These are phyloP conservation scores for Amia ocellicauda DNA, from an alignment of 2,113 vertebrate species.

Conservation along the genomic window DNA sequence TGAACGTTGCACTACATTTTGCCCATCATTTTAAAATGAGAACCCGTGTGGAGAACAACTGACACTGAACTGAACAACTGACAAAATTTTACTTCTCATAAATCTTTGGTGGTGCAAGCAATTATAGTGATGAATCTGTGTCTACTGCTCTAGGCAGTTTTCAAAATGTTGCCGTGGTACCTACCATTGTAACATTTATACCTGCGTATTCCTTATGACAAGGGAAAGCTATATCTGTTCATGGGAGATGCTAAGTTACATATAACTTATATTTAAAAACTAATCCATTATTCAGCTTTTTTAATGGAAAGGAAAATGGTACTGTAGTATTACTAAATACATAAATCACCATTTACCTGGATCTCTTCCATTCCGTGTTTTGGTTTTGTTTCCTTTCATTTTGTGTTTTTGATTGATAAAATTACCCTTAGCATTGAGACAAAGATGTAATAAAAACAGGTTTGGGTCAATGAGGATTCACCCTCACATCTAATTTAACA, in stretches of 20 bases:
- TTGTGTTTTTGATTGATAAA: too few species aligned
- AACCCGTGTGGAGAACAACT: too few species aligned
- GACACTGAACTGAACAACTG: conserved; percentile 10
- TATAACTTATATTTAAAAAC: conserved; percentile 43
- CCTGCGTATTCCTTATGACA: conserved; percentile 40
- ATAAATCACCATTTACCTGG: too few species aligned
- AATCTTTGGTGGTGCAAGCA: conserved; percentile 43
- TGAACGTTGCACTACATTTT: too few species aligned
- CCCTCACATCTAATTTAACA: conserved; percentile 53
- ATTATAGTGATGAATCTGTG: conserved; percentile 44
- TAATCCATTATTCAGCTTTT: conserved; percentile 34
- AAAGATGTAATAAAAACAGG: conserved; percentile 32
- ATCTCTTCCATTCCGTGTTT: too few species aligned
- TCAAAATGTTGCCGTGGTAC: conserved; percentile 33
- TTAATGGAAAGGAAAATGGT: neutral
- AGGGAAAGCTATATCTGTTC: conserved; percentile 30
- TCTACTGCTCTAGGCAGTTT: conserved; percentile 36
- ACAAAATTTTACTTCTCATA: conserved; percentile 55
- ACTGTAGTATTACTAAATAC: too few species aligned
- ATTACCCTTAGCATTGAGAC: too few species aligned
- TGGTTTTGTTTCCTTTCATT: too few species aligned
- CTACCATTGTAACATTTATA: conserved; percentile 48
- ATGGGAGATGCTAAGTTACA: conserved; percentile 50
- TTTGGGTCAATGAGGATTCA: conserved; percentile 36
- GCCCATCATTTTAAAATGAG: too few species aligned